Conservation (phyloP, 2,797 vertebrate genomes). For the Rhinogobio ventralis region DNA sequence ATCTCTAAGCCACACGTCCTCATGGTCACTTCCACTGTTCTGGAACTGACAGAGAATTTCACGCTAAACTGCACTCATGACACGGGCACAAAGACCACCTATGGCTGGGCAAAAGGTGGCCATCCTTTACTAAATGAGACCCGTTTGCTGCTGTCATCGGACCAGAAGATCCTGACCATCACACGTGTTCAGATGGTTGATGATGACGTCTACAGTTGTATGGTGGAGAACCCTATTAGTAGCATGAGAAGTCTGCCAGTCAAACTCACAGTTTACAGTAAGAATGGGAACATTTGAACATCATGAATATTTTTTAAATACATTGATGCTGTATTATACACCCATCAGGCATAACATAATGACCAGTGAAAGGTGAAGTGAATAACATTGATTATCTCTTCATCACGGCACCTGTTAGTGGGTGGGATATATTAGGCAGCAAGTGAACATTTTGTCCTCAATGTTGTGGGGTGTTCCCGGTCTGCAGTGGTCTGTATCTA, state of each 20-base stretch:
- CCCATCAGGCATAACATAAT: no score
- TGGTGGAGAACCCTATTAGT: constrained; percentile 91
- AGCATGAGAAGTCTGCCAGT: constrained; percentile 83
- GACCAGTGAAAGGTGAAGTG: no score
- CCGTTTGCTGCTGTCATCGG: constrained; percentile 85
- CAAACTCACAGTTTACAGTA: constrained; percentile 93
- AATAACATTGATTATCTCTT: no score
- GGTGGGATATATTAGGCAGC: no score
- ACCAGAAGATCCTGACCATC: constrained; percentile 92
- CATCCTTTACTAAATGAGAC: constrained; percentile 86
- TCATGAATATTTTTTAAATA: background rate
- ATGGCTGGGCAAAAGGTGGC: constrained; percentile 92
- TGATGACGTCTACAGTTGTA: constrained; percentile 87
- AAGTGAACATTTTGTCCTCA: no score
- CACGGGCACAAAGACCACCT: constrained; percentile 89
- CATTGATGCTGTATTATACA: background rate
- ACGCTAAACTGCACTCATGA: constrained; percentile 92
- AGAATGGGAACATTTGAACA: constrained; percentile 64
- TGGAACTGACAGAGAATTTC: constrained; percentile 91
- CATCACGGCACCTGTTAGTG: no score
- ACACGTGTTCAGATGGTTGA: constrained; percentile 88
- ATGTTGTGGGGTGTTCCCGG: no score
- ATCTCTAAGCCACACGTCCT: constrained; percentile 87
- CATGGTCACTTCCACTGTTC: constrained; percentile 84
- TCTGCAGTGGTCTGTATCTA: no score